These are phyloP conservation scores for Haliclona indistincta DNA, from an alignment of 37 sponge, comb jelly and placozoan species.

Conservation along the genomic window DNA sequence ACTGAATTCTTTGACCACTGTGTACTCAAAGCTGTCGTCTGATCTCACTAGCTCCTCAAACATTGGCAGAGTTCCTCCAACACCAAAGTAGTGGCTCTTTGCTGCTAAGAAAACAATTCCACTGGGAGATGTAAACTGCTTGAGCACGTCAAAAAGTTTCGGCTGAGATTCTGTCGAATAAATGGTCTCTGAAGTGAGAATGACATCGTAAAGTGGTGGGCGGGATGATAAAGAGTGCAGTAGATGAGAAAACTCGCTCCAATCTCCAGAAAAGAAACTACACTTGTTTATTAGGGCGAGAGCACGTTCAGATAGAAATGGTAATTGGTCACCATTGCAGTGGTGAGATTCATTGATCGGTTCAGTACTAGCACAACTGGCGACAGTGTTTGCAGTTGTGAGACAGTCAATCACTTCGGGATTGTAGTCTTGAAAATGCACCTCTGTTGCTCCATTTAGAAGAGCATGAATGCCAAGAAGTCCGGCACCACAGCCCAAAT, in stretches of 20 bases:
- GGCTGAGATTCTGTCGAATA: constrained; percentile 69
- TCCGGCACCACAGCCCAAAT: constrained; percentile 96
- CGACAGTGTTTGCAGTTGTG: constrained; percentile 82
- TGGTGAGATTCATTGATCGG: not conserved
- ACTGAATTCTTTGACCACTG: not conserved
- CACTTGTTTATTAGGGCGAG: not conserved
- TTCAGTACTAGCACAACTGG: not conserved
- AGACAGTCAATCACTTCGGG: constrained; percentile 73
- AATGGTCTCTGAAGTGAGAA: constrained; percentile 95
- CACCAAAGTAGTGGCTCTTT: constrained; percentile 93
- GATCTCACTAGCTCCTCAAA: constrained; percentile 67
- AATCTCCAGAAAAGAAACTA: constrained; percentile 76
- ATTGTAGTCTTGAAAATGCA: constrained; percentile 95
- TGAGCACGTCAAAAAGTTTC: constrained; percentile 60
- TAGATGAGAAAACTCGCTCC: constrained; percentile 30
- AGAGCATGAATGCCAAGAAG: constrained; percentile 85
- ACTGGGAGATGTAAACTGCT: constrained; percentile 11
- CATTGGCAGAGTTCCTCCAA: constrained; percentile 78
- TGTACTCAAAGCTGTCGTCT: constrained; percentile 53
- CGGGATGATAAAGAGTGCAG: not conserved
- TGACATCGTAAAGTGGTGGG: constrained; percentile 68
- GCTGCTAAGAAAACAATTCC: constrained; percentile 85
- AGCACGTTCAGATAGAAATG: not conserved
- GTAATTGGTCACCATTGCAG: not conserved
- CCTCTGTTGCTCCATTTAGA: constrained; percentile 45